Percentiles rank a stretch among this genome's conserved stretches.
Evolutionary conservation across 2,888 invertebrate genomes (phyloP).

Genomic region (Chouioia cunea): DNA sequence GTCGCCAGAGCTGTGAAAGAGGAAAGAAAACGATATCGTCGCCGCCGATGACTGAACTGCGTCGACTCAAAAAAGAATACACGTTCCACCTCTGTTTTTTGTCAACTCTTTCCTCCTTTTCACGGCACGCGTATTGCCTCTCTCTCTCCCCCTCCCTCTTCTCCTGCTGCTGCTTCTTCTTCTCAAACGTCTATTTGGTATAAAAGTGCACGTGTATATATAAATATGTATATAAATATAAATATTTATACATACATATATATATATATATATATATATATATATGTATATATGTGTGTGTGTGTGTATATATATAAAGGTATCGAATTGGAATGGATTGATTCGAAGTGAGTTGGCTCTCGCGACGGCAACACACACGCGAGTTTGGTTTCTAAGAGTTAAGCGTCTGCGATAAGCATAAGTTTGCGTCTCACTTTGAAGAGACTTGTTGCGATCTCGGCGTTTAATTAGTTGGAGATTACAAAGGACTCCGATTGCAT

Average conservation of each 20-base stretch:
- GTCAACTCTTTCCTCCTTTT: conserved; percentile 1
- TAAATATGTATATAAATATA: conserved; percentile 28
- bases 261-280: conserved; percentile 48
- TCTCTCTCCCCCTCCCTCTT: conserved; percentile 13
- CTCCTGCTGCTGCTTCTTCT: too few relatives aligned
- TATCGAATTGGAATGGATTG: conserved; percentile 56
- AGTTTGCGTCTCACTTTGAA: conserved; percentile 18
- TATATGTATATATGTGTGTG: conserved; percentile 22
- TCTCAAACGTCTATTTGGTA: conserved; percentile 51
- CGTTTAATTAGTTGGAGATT: conserved; percentile 20
- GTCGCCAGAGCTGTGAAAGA: background rate
- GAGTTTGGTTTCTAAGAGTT: conserved; percentile 33
- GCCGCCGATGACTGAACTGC: conserved; percentile 5
- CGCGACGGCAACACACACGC: conserved; percentile 32
- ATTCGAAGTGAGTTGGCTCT: conserved; percentile 43
- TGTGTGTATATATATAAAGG: conserved; percentile 46
- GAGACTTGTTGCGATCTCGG: conserved; percentile 25
- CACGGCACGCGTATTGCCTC: background rate
- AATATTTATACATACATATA: conserved; percentile 41
- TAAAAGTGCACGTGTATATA: conserved; percentile 54
- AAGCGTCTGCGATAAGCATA: conserved; percentile 38
- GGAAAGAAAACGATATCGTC: background rate
- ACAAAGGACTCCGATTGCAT: conserved; percentile 9
- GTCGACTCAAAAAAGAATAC: conserved; percentile 15
- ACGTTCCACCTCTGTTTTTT: conserved; percentile 8